Base-by-base conservation (phyloP, 2,113 vertebrate species). In the Nycticebus coucang region DNA sequence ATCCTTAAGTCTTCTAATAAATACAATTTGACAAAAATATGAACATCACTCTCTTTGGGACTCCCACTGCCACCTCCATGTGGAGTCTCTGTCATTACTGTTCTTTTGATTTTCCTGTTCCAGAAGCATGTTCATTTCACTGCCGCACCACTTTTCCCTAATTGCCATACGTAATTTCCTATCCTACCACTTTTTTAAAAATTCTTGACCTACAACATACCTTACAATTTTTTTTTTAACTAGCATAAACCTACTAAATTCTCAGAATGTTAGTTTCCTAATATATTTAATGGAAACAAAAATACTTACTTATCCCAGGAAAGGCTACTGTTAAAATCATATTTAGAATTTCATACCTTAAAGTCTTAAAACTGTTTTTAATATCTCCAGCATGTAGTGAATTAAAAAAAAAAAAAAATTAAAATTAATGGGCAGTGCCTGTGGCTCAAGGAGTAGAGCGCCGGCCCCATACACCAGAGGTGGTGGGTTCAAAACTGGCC, bases 121-220 rank as follows among this genome's bases (percentile, higher is more conserved):
- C 95, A 95, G 93, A 94, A 96, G 92, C 71, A 91, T 85, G 95
- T 86, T 96, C 88, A 97, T 94, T 97, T 95, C 95, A 88, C 95
- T 82, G 91, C 93, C 94, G 41, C 53, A 85, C 60, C 87, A 94
- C 77, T 90, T 97, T 53, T 72, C 97, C 97, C 97, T 91, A 97
- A 94, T 81, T 97, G 95, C 94, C 83, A 93, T 69, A 75, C 93
- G 95, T 85, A 97, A 98, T 94, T 21, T 2, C 94, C 97, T 90
- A 97, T 93, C 84, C 93, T 62, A 95, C 92, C 95, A 95, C 33
- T 78, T 93, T 81, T 93, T 96, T 94, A 79, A 66, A 50, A 35
- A 94, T 41, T 71, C 87, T 95, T 96, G 78, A 96, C 59, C 87
- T 93, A 91, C 30, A 71, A 79, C 4, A 78, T 9, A 79, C 15